Conservation (phyloP, 2,888 invertebrate species). For the Arge pagana region DNA sequence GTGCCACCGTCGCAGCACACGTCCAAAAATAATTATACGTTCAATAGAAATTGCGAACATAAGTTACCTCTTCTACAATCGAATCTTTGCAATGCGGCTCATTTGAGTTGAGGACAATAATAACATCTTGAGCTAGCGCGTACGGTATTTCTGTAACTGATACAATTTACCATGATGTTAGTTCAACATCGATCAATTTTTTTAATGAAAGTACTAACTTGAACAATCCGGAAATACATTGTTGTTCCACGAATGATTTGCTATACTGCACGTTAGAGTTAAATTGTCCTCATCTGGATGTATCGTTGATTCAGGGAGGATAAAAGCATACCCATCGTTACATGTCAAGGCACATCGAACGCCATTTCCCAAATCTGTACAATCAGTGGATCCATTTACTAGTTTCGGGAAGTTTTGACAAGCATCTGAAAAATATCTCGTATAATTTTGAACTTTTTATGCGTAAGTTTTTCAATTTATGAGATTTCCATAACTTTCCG, state of each 20-base stretch:
- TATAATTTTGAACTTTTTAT: not conserved
- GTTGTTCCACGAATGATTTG: constrained; percentile 35
- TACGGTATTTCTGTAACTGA: constrained; percentile 60
- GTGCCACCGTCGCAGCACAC: too few relatives aligned
- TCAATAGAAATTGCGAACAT: too few relatives aligned
- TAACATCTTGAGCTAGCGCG: constrained; percentile 60
- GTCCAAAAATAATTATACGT: constrained; percentile 13
- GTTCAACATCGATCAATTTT: not conserved
- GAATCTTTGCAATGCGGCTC: constrained; percentile 57
- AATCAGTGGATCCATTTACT: constrained; percentile 59
- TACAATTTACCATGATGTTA: constrained; percentile 16
- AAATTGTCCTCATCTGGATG: constrained; percentile 38
- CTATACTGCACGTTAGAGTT: constrained; percentile 43
- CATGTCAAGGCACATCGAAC: constrained; percentile 65
- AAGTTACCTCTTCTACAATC: constrained; percentile 53
- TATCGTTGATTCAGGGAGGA: constrained; percentile 49
- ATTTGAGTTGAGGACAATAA: constrained; percentile 56
- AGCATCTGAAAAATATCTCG: constrained; percentile 37
- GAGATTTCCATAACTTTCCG: too few relatives aligned
- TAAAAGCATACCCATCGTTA: constrained; percentile 66
- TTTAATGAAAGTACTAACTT: constrained; percentile 46
- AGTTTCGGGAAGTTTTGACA: constrained; percentile 60
- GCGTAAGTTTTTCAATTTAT: not conserved
- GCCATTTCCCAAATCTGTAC: constrained; percentile 55
- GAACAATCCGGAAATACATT: constrained; percentile 63